These are phyloP conservation scores for Eurystomus gularis DNA, from an alignment of 2,113 vertebrate species.

Conservation along the genomic window DNA sequence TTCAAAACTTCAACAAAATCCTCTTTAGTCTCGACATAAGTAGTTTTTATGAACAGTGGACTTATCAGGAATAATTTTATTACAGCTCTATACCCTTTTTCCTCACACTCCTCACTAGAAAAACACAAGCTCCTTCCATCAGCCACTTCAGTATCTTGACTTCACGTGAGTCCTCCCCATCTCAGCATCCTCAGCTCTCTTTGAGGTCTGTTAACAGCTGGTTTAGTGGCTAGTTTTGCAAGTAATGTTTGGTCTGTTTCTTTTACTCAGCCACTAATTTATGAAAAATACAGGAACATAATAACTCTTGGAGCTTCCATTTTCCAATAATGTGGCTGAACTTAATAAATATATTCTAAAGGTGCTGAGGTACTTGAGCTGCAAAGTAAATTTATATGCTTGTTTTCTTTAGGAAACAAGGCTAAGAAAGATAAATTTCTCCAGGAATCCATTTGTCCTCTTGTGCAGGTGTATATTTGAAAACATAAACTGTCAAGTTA, in stretches of 20 bases:
- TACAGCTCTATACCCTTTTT: background rate
- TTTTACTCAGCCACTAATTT: background rate
- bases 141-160: background rate
- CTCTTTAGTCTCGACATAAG: background rate
- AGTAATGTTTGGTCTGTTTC: background rate
- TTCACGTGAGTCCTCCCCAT: background rate
- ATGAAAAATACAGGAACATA: background rate
- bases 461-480: background rate
- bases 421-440: background rate
- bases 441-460: background rate
- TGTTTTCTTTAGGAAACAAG: background rate
- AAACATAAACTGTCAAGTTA: background rate
- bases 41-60: background rate
- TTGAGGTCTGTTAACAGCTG: background rate
- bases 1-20: background rate
- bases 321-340: background rate
- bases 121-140: background rate
- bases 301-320: background rate
- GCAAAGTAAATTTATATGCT: background rate
- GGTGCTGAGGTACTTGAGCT: background rate
- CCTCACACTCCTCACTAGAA: background rate
- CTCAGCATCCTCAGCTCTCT: background rate
- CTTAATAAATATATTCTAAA: background rate
- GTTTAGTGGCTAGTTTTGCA: background rate
- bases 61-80: background rate